These are phyloP conservation scores for Amphipyra tragopoginis DNA, from an alignment of 2,888 invertebrate genomes.

Conservation along the genomic window DNA sequence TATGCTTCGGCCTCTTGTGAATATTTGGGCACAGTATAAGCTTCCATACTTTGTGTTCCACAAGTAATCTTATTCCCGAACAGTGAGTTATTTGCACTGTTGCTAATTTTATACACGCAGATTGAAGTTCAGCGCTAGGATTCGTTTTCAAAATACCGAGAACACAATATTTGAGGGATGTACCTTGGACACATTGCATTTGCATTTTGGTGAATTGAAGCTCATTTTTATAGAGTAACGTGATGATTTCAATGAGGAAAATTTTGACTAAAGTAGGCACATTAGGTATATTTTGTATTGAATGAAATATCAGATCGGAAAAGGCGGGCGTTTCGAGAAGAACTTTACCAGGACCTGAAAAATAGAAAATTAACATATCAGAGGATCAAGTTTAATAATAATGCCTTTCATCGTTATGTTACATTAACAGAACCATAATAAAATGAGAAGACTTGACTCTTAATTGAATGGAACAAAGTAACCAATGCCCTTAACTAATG, in stretches of 20 bases:
- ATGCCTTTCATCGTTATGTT: too few species aligned
- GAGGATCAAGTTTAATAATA: too few species aligned
- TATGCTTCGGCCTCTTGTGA: slow-evolving; percentile 39
- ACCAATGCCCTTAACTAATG: too few species aligned
- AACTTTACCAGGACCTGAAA: slow-evolving; percentile 63
- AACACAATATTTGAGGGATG: slow-evolving; percentile 42
- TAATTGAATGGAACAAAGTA: too few species aligned
- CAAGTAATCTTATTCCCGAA: slow-evolving; percentile 59
- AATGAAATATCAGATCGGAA: slow-evolving; percentile 63
- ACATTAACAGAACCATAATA: too few species aligned
- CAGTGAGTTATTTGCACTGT: slow-evolving; percentile 58
- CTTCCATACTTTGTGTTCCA: slow-evolving; percentile 59
- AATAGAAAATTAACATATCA: slow-evolving; percentile 1
- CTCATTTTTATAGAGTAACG: slow-evolving; percentile 64
- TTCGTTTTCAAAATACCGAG: slow-evolving; percentile 38
- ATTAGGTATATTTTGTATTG: slow-evolving; percentile 54
- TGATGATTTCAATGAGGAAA: slow-evolving; percentile 62
- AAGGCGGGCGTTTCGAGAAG: slow-evolving; percentile 65
- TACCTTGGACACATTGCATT: slow-evolving; percentile 51
- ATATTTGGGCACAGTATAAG: slow-evolving; percentile 45
- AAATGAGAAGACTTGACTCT: too few species aligned
- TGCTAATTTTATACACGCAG: slow-evolving; percentile 56
- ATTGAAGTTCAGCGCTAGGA: slow-evolving; percentile 47
- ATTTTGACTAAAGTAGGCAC: slow-evolving; percentile 59
- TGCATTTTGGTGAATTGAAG: slow-evolving; percentile 67